Evolutionary conservation across 2,888 invertebrate genomes (phyloP), one percentile per base, ranked within the genome.

Genomic region (Pristionchus exspectatus): DNA sequence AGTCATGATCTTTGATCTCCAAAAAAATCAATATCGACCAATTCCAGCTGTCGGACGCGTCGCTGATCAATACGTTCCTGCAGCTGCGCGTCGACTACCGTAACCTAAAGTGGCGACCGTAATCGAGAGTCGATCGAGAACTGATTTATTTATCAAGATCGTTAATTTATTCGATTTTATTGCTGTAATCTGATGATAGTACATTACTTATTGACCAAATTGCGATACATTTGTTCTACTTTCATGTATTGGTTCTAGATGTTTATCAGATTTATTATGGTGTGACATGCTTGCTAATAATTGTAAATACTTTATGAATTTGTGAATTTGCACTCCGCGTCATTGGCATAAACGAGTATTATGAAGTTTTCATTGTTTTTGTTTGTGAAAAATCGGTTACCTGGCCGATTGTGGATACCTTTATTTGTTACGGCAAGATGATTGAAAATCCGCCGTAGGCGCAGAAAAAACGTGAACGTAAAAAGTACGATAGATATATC

Each of bases 61-160:
- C 97, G 0, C 97, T 98, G 91, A 96, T 99, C 59, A 96, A 97
- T 93, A 98, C 97, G 96, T 99, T 99, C 95, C 97, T 99, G 93
- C 98, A 98, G 95, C 96, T 98, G 54, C 96, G 99, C 90, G 97
- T 97, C 9, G 99, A 99, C 96, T 98, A 97, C 96, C 98, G 98
- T 54, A 85, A 72, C 56, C 88, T 90, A 33, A 72, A 74, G 69
- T 83, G 89, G 81, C 50, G 81, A 63, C 89, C 89, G 33, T 83
- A 83, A 81, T 56, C 30, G 24, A 44, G 7, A 4, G 63, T 10
- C 18, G 69, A 74, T 74, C 74, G 38, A 74, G 30, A 74, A 87
- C 24, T 54, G 27, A 87, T 74, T 69, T 24, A 54, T 0, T 16
- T 88, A 77, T n/a, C 16, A 14, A 33, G 21, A 14, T 10, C 12